Base-by-base conservation (phyloP, 2,888 invertebrate genomes). In the Dorcus parallelipipedus region DNA sequence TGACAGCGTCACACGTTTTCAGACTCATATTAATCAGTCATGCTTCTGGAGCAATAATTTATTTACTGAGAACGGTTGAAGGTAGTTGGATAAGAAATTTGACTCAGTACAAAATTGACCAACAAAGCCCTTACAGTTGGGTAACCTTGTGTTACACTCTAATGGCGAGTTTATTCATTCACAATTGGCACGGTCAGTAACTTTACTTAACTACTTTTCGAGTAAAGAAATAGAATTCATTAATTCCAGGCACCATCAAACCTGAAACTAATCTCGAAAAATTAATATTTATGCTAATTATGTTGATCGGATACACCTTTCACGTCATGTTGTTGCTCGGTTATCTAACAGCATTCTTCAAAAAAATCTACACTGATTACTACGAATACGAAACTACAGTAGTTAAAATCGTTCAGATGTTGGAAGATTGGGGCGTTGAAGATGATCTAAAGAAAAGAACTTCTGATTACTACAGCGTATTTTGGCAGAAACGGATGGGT, bases 401-500 rank as follows among this genome's bases (percentile, higher is more conserved):
- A 9, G 10, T 45, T 2, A 49, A 56, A 39, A 56, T 60, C 9
- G 54, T 56, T 49, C 39, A 40, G 8, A 45, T 60, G 1, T 10
- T 62, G 33, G 45, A 62, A 0, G 45, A 58, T 26, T 62, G 62
- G 62, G 53, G 60, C 6, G 57, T 51, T 0, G 51, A 50, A 9
- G 53, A 55, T 1, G 55, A 58, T 5, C 14, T 59, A 8, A 45
- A 60, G 20, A 14, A 38, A 10, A 63, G 62, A 38, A 62, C 65
- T 14, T 54, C 54, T 9, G 59, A 64, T 59, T 82, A 81, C 69
- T 82, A 82, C 57, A 79, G 81, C 73, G 80, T 80, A 65, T 73
- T 82, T 5, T 82, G 82, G 81, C 78, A 80, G 58, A 80, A 81
- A 69, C 80, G 81, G 66, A 79, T 78, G 0, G 82, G 82, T 14